Evolutionary conservation across 2,888 invertebrate genomes (phyloP), one percentile per base, ranked within the genome.

Genomic region (Parelbella ahira): DNA sequence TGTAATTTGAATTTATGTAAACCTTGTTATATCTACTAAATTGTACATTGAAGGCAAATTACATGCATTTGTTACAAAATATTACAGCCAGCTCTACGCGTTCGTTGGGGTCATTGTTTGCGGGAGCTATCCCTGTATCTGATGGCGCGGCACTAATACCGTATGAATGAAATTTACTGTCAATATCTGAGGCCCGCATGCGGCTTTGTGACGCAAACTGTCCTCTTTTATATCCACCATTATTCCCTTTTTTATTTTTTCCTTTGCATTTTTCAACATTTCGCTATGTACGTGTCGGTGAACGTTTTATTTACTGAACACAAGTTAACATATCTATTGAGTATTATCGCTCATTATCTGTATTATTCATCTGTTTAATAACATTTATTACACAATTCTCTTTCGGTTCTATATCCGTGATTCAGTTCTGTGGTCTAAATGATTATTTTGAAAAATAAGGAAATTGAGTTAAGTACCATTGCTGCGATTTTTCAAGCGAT

Each of bases 131-230:
- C 73, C 70, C 86, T 87, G 88, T 62, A 74, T 76, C 78, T 84
- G 88, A 88, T 88, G 87, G 87, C 58, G 79, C 79, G 83, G 78
- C 82, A 84, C 86, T 88, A 88, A 88, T 84, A 74, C 81, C 71
- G 75, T 78, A 86, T 84, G 87, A 88, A 88, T 86, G 86, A 87
- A 86, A 86, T 87, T 86, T 87, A 86, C 87, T 88, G 88, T 88
- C 88, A 88, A 87, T 87, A 87, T 84, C 84, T 77, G 79, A 76
- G 71, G 84, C 86, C 84, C 84, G 84, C 82, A 84, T 82, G 82
- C 74, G 83, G 84, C 83, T 86, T 83, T 86, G 84, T 84, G 80
- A 78, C 81, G 80, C 76, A 77, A 77, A 80, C 80, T 81, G 77
- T 78, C 78, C 81, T 70, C 78, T 81, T 84, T 83, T 83, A 80